Evolutionary conservation across 37 sponge, comb jelly and placozoan genomes (phyloP), one percentile per base, ranked within the genome.

Genomic region (Oscarella lobularis): DNA sequence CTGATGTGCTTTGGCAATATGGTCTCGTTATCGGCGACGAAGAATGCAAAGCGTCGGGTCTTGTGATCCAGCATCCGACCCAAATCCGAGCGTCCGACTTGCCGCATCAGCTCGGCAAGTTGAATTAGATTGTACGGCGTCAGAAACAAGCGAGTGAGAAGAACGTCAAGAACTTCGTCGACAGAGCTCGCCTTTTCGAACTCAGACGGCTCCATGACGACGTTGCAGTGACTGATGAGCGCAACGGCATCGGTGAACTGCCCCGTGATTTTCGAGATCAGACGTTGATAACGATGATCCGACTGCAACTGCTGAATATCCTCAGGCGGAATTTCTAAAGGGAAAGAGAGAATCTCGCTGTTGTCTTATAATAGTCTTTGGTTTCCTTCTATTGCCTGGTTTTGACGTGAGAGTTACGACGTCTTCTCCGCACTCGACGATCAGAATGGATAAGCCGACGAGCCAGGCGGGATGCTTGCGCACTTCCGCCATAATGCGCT

Each of bases 101-200:
- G 60, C 60, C 60, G 60, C 60, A 48, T 48, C 20, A 48, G 60
- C 60, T 48, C 60, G 60, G 60, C 60, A 20, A 48, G 60, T 20
- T 48, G 60, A 9, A 48, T 20, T 9, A 27, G 20, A 20, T 48
- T 48, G 60, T 48, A 48, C 14, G 60, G 60, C 20, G 60, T 48
- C 14, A 48, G 60, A 48, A 48, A 20, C 9, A 27, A 20, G 14
- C 60, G 60, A 48, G 14, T 27, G 60, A 48, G 60, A 27, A 48
- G 60, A 9, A 27, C 60, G 9, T 48, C 60, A 20, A 48, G 20
- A 20, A 48, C 60, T 48, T 48, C 60, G 60, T 48, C 60, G 20
- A 48, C 14, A 20, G 60, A 48, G 9, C 9, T 27, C 20, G 60
- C 9, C 9, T 48, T 20, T 27, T 27, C 60, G 20, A 48, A 48